A percentile compares a stretch with the other conserved stretches of the same genome.
Evolutionary conservation across 2,797 vertebrate genomes (phyloP).

Genomic region (Austrolebias charrua): DNA sequence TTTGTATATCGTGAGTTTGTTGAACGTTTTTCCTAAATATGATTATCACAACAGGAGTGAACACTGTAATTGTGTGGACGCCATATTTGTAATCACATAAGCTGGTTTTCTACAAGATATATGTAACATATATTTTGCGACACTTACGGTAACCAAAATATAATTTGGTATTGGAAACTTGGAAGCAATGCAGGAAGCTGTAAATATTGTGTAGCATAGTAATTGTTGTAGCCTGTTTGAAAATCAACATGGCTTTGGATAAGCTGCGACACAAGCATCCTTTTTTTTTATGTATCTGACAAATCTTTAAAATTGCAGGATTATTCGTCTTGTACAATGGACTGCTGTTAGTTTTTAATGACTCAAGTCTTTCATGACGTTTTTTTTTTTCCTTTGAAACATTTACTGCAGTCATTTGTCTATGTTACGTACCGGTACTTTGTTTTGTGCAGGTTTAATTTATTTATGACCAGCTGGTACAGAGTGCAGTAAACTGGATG

Average conservation of each 20-base stretch:
- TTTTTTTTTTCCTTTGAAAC: slow-evolving; percentile 6
- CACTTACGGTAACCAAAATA: slow-evolving; percentile 24
- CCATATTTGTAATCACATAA: slow-evolving; percentile 47
- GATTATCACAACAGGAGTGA: slow-evolving; percentile 36
- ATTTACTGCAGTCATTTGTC: slow-evolving; percentile 41
- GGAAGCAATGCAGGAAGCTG: slow-evolving; percentile 25
- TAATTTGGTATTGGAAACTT: slow-evolving; percentile 35
- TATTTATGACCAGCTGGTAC: slow-evolving; percentile 56
- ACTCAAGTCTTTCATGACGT: slow-evolving; percentile 20
- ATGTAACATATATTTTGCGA: slow-evolving; percentile 44
- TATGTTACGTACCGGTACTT: slow-evolving; percentile 42
- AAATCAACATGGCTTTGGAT: slow-evolving; percentile 21
- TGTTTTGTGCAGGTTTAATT: slow-evolving; percentile 41
- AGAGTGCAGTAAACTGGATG: slow-evolving; percentile 59
- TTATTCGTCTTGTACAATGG: slow-evolving; percentile 7
- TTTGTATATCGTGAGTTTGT: slow-evolving; percentile 44
- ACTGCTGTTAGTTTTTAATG: slow-evolving; percentile 24
- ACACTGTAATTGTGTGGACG: slow-evolving; percentile 31
- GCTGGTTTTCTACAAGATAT: slow-evolving; percentile 58
- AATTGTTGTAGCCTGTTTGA: slow-evolving; percentile 30
- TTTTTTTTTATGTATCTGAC: neutral
- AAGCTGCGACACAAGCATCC: slow-evolving; percentile 23
- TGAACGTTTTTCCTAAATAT: slow-evolving; percentile 45
- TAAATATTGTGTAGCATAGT: slow-evolving; percentile 45
- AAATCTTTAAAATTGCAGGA: too few species aligned